Evolutionary conservation across 2,888 invertebrate species (phyloP), one percentile per base, ranked within the genome.

Genomic region (Polymixis flavicincta): DNA sequence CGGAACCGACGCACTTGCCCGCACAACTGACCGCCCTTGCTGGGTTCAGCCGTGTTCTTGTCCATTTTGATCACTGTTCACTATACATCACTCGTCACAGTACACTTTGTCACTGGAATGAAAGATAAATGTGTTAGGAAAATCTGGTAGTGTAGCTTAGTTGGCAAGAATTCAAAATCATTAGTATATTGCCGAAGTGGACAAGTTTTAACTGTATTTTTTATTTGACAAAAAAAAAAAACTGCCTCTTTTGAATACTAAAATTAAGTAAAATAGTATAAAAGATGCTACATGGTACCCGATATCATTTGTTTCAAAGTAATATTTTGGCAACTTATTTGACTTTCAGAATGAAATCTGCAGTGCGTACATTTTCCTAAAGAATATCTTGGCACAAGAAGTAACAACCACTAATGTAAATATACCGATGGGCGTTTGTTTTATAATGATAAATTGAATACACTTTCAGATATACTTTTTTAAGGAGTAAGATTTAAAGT

Each of bases 1-100:
- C 90, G 88, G 60, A 89, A 91, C 71, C 90, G 90, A 75, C 91
- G 92, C 92, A 94, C 94, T 94, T 95, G 96, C 95, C 95, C 95
- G 89, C 92, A 92, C 89, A 90, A 57, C 63, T 71, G 90, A 87
- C 92, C 92, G 90, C 93, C 91, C 90, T 90, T 86, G 74, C 87
- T 87, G 67, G 90, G 80, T 78, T 90, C 90, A 71, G 87, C 92
- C 90, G 87, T 85, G 82, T 93, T 92, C 84, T 92, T 92, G 87
- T 94, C 93, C 94, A 94, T 94, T 89, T 92, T 93, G 89, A 78
- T 81, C 76, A 85, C 72, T 71, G 80, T 85, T 84, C 84, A 85
- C 84, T 79, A 80, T 82, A 82, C 88, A 89, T 90, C 90, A 86
- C 87, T 88, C 85, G 85, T 85, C 85, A 84, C 89, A 92, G 89